A percentile compares a stretch with the other conserved stretches of the same genome.
Evolutionary conservation across 2,888 invertebrate species (phyloP).

Genomic region (Bimastos eiseni): DNA sequence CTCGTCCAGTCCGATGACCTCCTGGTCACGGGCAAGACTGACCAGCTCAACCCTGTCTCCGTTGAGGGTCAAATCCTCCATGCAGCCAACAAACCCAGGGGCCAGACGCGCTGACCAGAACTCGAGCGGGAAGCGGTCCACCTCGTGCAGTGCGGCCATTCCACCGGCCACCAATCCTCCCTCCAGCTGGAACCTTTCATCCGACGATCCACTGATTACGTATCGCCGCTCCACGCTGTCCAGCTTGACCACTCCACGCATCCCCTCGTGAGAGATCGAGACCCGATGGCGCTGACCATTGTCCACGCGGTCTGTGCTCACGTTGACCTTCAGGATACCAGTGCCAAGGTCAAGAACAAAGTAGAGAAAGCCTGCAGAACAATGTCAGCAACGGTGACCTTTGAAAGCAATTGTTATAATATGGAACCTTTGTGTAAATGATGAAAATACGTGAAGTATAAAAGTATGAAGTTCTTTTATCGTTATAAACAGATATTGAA

Average conservation of each 20-base stretch:
- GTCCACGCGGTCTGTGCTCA: neutral
- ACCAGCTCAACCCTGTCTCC: constrained; percentile 86
- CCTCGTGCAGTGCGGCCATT: neutral
- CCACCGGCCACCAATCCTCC: neutral
- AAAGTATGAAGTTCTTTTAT: too few species aligned
- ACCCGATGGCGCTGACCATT: neutral
- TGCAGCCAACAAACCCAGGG: constrained; percentile 90
- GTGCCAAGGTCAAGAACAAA: constrained; percentile 19
- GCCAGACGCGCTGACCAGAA: constrained; percentile 78
- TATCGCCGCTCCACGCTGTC: neutral
- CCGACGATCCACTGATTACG: neutral
- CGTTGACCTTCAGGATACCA: constrained; percentile 8
- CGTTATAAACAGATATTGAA: too few species aligned
- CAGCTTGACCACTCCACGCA: neutral
- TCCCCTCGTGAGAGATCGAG: neutral
- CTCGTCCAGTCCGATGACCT: constrained; percentile 84
- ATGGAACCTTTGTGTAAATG: too few species aligned
- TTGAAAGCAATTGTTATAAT: too few species aligned
- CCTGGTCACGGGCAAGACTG: constrained; percentile 83
- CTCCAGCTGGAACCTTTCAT: constrained; percentile 7
- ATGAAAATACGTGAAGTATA: too few species aligned
- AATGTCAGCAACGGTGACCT: neutral
- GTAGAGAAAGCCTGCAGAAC: neutral
- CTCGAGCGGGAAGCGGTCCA: constrained; percentile 22
- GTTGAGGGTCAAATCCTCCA: constrained; percentile 85